phyloP scores from a whole-genome alignment of 2,888 invertebrate species.

The Ethmia dodecea region DNA sequence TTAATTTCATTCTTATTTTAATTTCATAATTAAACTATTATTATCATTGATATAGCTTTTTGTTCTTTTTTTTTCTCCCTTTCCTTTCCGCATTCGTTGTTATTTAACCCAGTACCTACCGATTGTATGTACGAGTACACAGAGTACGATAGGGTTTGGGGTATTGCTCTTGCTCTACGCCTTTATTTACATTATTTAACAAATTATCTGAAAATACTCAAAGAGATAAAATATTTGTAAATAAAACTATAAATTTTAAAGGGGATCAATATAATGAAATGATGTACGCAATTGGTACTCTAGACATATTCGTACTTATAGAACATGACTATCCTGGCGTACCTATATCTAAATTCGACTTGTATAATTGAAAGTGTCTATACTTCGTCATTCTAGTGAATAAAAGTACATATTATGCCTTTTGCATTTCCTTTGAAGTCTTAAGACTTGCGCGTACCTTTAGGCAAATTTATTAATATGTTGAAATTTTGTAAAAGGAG shows the following conservation, averaged over 20 bases:
- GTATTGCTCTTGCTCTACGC: slow-evolving; percentile 3
- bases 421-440: slow-evolving; percentile 25
- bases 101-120: slow-evolving; percentile 22
- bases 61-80: slow-evolving; percentile 61
- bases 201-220: slow-evolving; percentile 30
- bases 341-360: slow-evolving; percentile 42
- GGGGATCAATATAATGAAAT: slow-evolving; percentile 75
- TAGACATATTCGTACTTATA: slow-evolving; percentile 67
- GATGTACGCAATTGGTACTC: slow-evolving; percentile 73
- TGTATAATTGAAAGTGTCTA: slow-evolving; percentile 40
- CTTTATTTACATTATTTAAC: slow-evolving; percentile 1
- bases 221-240: slow-evolving; percentile 67
- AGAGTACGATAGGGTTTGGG: slow-evolving; percentile 22
- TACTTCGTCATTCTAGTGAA: no score
- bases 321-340: slow-evolving; percentile 61
- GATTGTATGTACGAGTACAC: slow-evolving; percentile 57
- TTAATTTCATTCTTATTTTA: slow-evolving; percentile 76
- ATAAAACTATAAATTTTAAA: slow-evolving; percentile 72
- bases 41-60: slow-evolving; percentile 69
- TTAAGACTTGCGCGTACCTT: slow-evolving; percentile 30
- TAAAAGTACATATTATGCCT: no score
- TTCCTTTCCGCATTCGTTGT: slow-evolving; percentile 42
- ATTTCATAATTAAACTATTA: slow-evolving; percentile 75
- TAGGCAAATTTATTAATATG: slow-evolving; percentile 41
- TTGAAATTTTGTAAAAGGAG: slow-evolving; percentile 57